Evolutionary conservation across 2,113 vertebrate genomes (phyloP).

Genomic region (Cyanoliseus patagonus): DNA sequence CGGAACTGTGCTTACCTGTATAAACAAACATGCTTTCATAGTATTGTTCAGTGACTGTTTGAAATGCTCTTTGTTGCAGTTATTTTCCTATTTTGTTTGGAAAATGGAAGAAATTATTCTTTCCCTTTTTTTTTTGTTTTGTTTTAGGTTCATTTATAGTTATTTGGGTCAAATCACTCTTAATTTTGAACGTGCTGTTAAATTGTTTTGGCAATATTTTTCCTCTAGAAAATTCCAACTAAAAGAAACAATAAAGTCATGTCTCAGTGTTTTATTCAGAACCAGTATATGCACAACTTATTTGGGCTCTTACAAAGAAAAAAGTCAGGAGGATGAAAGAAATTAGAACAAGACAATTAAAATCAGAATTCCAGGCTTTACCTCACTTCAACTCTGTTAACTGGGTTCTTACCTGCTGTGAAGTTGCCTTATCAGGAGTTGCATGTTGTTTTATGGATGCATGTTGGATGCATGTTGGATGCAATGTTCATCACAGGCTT

Average conservation of each 20-base stretch:
- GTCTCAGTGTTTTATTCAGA: conserved; percentile 8
- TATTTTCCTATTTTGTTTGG: conserved; percentile 9
- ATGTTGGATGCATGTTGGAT: not conserved
- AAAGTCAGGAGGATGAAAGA: not conserved
- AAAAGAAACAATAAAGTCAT: conserved; percentile 29
- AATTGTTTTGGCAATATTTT: conserved; percentile 34
- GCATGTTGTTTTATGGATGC: not conserved
- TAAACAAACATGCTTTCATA: not conserved
- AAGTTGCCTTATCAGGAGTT: not conserved
- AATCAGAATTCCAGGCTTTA: not conserved
- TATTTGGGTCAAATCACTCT: not conserved
- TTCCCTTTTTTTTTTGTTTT: not conserved
- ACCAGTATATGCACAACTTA: conserved; percentile 2
- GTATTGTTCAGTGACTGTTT: not conserved
- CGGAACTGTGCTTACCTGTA: not conserved
- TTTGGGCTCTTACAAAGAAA: not conserved
- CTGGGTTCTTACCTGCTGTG: not conserved
- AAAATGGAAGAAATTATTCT: not conserved
- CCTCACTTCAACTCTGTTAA: conserved; percentile 2
- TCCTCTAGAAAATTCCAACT: conserved; percentile 16
- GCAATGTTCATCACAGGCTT: not conserved
- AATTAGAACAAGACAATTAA: not conserved
- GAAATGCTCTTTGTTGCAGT: not conserved
- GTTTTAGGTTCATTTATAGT: not conserved
- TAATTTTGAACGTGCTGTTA: conserved; percentile 39